Evolutionary conservation across 1,140 invertebrate species (phyloP), one percentile per base, ranked within the genome.

Genomic region (Hylaeus anthracinus): DNA sequence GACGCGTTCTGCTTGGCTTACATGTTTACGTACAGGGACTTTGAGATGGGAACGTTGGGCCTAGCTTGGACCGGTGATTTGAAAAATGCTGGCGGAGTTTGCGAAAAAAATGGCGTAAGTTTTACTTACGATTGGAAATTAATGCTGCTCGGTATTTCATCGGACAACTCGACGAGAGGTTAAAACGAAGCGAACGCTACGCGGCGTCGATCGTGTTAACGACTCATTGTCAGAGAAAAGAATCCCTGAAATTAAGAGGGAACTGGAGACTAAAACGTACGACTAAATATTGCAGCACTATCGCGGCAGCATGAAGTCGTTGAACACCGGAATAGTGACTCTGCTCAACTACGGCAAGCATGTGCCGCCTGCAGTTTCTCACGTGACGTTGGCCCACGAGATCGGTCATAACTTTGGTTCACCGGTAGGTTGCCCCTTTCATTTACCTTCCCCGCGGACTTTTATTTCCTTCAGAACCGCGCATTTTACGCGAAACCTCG

Each of bases 321-420:
- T 99, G 37, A 99, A 99, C 93, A 99, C 99, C 1, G 99, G 99
- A 72, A 99, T 99, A 87, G 98, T 99, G 51, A 99, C 99, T 43
- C 94, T 99, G 70, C 94, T 99, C 53, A 99, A 99, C 94, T 99
- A 99, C 94, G 98, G 98, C 53, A 99, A 99, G 94, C 97, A 99
- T 93, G 99, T 99, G n/a, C 98, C 97, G 85, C 98, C 97, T 37
- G 98, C 98, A 45, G 99, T 99, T n/a, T 99, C 98, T 10, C 98
- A 99, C 93, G 98, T 99, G 66, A 99, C 99, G 10, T 95, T 99
- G 79, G 99, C 99, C 26, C 99, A 99, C 93, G 99, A 99, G 95
- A 99, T 99, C 89, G 99, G 99, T 56, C 99, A 99, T 93, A 99
- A 99, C 94, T 99, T 99, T 92, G 99, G 99, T 78, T 99, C 98